Conservation (phyloP, 2,797 vertebrate genomes). For the Sebastes aleutianus region DNA sequence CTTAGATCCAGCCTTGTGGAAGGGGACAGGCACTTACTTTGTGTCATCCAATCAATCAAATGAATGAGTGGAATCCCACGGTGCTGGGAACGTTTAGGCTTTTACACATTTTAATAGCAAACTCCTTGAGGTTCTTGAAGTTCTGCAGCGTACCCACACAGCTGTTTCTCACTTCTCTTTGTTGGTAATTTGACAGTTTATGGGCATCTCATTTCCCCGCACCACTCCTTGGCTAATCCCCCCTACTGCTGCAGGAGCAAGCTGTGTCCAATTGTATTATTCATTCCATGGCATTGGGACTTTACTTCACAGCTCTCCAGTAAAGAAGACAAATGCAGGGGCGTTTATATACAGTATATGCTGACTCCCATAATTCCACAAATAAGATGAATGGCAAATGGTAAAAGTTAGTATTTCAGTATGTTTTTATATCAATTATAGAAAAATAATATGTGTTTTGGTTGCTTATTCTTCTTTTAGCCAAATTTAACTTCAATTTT, state of each 20-base stretch:
- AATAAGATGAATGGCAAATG: constrained; percentile 1
- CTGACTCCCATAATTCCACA: neutral
- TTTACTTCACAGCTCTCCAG: constrained; percentile 27
- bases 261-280: constrained; percentile 51
- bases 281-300: constrained; percentile 36
- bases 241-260: constrained; percentile 34
- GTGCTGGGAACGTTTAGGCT: constrained; percentile 25
- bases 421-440: constrained; percentile 9
- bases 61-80: constrained; percentile 39
- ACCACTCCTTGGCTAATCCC: constrained; percentile 28
- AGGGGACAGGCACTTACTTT: constrained; percentile 41
- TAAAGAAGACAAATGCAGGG: constrained; percentile 19
- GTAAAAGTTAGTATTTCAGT: neutral
- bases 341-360: neutral
- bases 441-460: neutral
- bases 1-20: constrained; percentile 26
- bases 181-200: constrained; percentile 59
- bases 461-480: neutral
- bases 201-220: constrained; percentile 50
- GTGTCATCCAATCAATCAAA: constrained; percentile 51
- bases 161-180: constrained; percentile 24
- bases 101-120: constrained; percentile 35
- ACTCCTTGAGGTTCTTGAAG: constrained; percentile 10
- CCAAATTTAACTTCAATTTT: neutral
- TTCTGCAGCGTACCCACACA: neutral